Conservation (phyloP, 2,888 invertebrate genomes). For the Leptinotarsa haldemani region DNA sequence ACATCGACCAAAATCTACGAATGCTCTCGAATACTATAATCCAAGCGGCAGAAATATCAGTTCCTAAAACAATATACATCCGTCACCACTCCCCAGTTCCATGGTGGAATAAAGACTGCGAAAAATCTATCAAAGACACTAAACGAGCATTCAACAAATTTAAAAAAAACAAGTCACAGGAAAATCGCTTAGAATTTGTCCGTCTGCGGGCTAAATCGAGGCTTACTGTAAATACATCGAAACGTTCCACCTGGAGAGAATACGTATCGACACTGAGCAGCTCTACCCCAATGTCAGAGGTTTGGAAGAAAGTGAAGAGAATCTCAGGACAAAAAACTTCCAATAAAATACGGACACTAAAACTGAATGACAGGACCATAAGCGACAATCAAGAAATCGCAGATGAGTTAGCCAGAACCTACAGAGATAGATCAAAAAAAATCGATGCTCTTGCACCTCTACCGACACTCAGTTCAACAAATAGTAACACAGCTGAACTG, state of each 20-base stretch:
- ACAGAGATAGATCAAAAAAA: conserved; percentile 26
- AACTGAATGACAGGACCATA: conserved; percentile 15
- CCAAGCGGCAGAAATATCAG: neutral
- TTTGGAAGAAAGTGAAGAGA: conserved; percentile 37
- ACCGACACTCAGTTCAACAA: neutral
- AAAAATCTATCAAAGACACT: neutral
- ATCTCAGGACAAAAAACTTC: conserved; percentile 30
- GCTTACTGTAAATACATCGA: too few species aligned
- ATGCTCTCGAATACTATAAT: neutral
- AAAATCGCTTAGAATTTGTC: too few species aligned
- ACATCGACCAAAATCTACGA: neutral
- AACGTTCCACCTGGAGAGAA: conserved; percentile 29
- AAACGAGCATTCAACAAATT: too few species aligned
- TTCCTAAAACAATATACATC: neutral
- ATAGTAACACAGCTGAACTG: conserved; percentile 17
- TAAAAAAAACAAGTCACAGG: too few species aligned
- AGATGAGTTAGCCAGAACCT: conserved; percentile 20
- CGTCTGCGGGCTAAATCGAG: conserved; percentile 24
- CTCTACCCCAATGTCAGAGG: conserved; percentile 30
- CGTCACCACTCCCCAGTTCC: neutral
- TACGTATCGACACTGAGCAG: conserved; percentile 31
- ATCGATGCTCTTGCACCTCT: neutral
- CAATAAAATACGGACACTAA: neutral
- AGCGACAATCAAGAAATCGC: conserved; percentile 26
- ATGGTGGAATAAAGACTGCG: neutral